Percentiles rank a stretch among this genome's conserved stretches.
phyloP scores from a whole-genome alignment of 2,797 vertebrate genomes.

The Clarias laeviceps region DNA sequence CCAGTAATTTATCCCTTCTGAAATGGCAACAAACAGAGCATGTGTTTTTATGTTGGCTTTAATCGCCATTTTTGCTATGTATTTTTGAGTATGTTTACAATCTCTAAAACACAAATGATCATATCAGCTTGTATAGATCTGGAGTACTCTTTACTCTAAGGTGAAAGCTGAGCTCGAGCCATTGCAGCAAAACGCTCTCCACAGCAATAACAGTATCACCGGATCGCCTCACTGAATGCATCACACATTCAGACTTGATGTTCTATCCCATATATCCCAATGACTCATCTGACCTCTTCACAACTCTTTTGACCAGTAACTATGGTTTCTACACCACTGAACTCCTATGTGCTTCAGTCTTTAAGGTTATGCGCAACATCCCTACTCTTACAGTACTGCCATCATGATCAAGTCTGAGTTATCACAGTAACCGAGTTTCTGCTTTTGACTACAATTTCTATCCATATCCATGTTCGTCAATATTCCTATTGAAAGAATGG shows the following conservation, averaged over 20 bases:
- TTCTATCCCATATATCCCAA: background rate
- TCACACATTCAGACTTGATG: background rate
- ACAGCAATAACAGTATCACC: background rate
- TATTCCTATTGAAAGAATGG: background rate
- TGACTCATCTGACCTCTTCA: background rate
- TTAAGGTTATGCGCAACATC: background rate
- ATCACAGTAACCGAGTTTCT: background rate
- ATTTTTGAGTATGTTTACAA: background rate
- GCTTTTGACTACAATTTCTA: background rate
- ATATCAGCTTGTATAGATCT: background rate
- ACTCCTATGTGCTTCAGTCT: background rate
- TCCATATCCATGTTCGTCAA: background rate
- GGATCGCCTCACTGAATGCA: background rate
- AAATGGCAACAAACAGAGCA: too few relatives aligned
- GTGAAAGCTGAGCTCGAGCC: background rate
- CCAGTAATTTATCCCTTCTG: too few relatives aligned
- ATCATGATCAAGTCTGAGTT: too few relatives aligned
- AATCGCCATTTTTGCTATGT: background rate
- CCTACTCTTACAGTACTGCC: background rate
- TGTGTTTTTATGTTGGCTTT: background rate
- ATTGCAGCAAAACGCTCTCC: background rate
- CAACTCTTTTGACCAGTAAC: background rate
- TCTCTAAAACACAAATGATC: background rate
- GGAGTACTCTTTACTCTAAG: background rate
- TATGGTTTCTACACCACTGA: background rate